Conservation (phyloP, 2,797 vertebrate species). For the Manis javanica region DNA sequence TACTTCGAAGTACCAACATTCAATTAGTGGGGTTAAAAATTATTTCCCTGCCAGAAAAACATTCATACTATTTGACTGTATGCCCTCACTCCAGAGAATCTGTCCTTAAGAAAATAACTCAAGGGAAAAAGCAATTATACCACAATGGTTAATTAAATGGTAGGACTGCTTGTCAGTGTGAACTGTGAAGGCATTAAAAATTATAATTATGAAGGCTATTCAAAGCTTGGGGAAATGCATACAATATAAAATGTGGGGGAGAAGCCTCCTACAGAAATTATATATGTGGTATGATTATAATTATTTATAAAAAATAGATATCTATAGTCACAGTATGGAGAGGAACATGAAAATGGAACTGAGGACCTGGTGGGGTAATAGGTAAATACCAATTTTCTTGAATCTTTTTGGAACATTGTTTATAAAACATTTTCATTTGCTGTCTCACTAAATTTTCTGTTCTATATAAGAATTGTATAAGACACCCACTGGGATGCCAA, state of each 20-base stretch:
- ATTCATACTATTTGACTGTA: constrained; percentile 34
- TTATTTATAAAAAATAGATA: constrained; percentile 54
- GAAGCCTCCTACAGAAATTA: not conserved
- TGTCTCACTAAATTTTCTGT: constrained; percentile 50
- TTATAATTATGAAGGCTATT: constrained; percentile 57
- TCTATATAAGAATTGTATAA: constrained; percentile 8
- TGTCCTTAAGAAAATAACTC: constrained; percentile 61
- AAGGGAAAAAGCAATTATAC: constrained; percentile 58
- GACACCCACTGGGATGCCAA: constrained; percentile 18
- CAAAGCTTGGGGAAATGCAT: not conserved
- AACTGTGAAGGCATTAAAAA: constrained; percentile 64
- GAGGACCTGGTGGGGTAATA: not conserved
- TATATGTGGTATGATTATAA: not conserved
- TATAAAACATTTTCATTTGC: constrained; percentile 56
- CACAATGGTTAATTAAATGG: constrained; percentile 62
- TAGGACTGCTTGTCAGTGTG: not conserved
- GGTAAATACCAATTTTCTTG: constrained; percentile 22
- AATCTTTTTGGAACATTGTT: not conserved
- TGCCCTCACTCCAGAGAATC: constrained; percentile 42
- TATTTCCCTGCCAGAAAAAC: constrained; percentile 46
- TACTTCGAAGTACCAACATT: constrained; percentile 46
- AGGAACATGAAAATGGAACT: constrained; percentile 41
- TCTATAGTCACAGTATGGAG: constrained; percentile 6
- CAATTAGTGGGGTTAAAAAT: constrained; percentile 47
- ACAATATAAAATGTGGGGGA: not conserved